Evolutionary conservation across 35 echinoderm and acorn worm species (phyloP).

Genomic region (Chiridota heheva): DNA sequence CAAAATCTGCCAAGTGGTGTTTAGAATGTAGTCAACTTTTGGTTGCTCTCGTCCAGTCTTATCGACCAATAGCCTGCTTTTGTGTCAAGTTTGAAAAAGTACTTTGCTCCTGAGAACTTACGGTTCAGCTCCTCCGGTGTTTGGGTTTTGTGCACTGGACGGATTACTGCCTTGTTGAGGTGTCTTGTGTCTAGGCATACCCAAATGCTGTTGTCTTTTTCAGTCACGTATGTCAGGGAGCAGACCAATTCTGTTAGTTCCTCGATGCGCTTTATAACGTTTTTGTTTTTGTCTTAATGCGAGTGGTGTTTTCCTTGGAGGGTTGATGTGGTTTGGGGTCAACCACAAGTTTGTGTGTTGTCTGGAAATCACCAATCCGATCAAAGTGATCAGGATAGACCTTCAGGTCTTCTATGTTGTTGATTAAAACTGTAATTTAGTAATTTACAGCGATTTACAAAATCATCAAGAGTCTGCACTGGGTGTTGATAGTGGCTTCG

Average conservation of each 20-base stretch:
- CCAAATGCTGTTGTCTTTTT: constrained; percentile 36
- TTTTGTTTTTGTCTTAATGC: constrained; percentile 7
- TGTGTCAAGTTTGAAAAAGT: constrained; percentile 16
- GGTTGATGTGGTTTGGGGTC: constrained; percentile 8
- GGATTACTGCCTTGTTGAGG: constrained; percentile 15
- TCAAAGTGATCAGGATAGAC: constrained; percentile 16
- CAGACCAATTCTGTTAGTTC: constrained; percentile 49
- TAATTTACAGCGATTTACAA: too few species aligned
- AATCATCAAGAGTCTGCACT: too few species aligned
- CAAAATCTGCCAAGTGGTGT: too few species aligned
- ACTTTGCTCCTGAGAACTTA: not conserved
- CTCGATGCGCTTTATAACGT: constrained; percentile 10
- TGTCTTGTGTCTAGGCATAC: constrained; percentile 25
- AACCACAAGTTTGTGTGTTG: constrained; percentile 15
- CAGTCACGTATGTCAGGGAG: constrained; percentile 31
- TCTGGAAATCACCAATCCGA: not conserved
- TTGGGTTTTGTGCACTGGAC: not conserved
- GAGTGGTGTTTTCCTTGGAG: constrained; percentile 40
- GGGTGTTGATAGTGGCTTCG: too few species aligned
- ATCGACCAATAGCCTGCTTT: constrained; percentile 11
- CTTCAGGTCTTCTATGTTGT: not conserved
- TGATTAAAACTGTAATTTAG: constrained; percentile 1
- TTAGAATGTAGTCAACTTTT: constrained; percentile 23
- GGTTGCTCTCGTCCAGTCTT: constrained; percentile 6
- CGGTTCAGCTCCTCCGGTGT: constrained; percentile 7